Evolutionary conservation across 2,888 invertebrate genomes (phyloP), one percentile per base, ranked within the genome.

Genomic region (Timema podura): DNA sequence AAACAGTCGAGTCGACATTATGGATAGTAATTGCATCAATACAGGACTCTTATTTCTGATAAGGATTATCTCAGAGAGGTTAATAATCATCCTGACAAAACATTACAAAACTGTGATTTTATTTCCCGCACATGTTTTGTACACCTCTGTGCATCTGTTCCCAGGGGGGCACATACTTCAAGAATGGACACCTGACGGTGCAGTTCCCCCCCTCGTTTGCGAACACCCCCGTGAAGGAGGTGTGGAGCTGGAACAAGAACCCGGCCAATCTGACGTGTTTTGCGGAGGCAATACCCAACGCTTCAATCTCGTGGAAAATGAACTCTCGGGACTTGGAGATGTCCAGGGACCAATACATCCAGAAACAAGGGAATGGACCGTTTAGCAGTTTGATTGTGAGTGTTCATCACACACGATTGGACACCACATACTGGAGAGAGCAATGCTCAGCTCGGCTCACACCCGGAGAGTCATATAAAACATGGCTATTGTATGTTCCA

Each of bases 281-380:
- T 64, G 94, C 95, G n/a, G 92, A 93, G 81, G 83, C 86, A 45
- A 88, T 96, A 77, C 96, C 96, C 5, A 96, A 96, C 79, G 96
- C 96, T 0, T 95, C 95, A 8, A 93, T 96, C 76, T 88, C 89
- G 78, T 96, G 95, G 95, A 87, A 86, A 80, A 87, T 83, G 80
- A 78, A 79, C 70, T 77, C 78, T 6, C 72, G 83, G 78, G 73
- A 78, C 15, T 74, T 80, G 76, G 74, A 78, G 71, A 51, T 79
- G 75, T 48, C 47, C 15, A 78, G 77, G 49, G 85, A 86, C 64
- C 61, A 13, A 15, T 13, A 16, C 10, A 15, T 61, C 16, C 16
- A 61, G 16, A 61, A 61, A 45, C 6, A 30, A 30, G 30, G 30
- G 30, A 30, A 30, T 30, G 30, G 30, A 30, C 30, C 30, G 3